phyloP scores from a whole-genome alignment of 2,797 vertebrate species.

The Tachyglossus aculeatus region DNA sequence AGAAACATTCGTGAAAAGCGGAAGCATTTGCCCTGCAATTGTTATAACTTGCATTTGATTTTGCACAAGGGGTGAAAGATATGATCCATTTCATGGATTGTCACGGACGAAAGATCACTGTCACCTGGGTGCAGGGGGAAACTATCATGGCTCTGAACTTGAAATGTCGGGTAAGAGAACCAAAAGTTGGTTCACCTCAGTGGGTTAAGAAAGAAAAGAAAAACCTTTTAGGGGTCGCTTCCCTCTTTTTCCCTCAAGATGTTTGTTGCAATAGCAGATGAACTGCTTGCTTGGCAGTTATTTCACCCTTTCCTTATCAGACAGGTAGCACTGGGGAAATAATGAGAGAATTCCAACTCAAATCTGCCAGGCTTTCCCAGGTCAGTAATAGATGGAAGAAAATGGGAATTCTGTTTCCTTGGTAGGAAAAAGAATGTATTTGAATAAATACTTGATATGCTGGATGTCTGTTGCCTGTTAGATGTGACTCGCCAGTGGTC shows the following conservation, averaged over 20 bases:
- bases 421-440: background rate
- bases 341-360: background rate
- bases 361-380: no score
- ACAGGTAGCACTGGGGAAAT: background rate
- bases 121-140: background rate
- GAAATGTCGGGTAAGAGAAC: background rate
- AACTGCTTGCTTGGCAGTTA: background rate
- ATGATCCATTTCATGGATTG: background rate
- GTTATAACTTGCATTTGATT: conserved; percentile 29
- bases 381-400: no score
- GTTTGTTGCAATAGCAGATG: background rate
- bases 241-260: background rate
- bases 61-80: conserved; percentile 9
- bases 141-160: background rate
- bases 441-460: background rate
- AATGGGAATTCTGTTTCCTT: background rate
- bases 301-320: background rate
- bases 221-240: background rate
- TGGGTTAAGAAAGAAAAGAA: conserved; percentile 4
- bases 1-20: background rate
- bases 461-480: background rate
- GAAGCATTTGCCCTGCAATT: conserved; percentile 19
- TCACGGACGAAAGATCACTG: background rate
- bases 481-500: background rate
- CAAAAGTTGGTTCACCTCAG: background rate